phyloP scores from a whole-genome alignment of 2,888 invertebrate genomes.

The Cataglyphis albicans region DNA sequence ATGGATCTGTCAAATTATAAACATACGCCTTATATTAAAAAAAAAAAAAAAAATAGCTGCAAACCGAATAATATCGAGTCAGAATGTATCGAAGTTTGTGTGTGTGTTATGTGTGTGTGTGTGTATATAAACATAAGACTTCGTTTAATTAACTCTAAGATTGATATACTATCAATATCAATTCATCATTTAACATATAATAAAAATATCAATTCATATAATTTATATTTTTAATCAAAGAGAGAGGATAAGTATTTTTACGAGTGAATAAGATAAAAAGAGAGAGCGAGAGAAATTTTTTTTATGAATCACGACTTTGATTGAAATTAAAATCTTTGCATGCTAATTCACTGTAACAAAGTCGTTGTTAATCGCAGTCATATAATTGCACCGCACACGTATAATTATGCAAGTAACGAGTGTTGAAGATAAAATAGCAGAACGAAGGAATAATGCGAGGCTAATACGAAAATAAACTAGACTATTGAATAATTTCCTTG shows the following conservation, averaged over 20 bases:
- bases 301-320: background rate
- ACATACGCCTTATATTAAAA: background rate
- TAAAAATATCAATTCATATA: background rate
- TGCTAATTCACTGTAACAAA: slow-evolving; percentile 18
- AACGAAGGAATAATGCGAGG: background rate
- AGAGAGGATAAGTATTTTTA: background rate
- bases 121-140: background rate
- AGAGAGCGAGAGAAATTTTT: too few relatives aligned
- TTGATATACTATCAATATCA: background rate
- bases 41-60: slow-evolving; percentile 19
- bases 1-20: background rate
- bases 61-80: background rate
- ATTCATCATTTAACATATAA: background rate
- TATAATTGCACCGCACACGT: slow-evolving; percentile 20
- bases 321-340: background rate
- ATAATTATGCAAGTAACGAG: slow-evolving; percentile 12
- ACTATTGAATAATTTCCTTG: background rate
- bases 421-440: slow-evolving; percentile 1
- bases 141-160: background rate
- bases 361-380: background rate
- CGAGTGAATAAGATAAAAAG: background rate
- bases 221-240: background rate
- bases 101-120: too few relatives aligned
- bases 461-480: background rate
- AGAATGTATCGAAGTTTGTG: background rate